Evolutionary conservation across 2,113 vertebrate genomes (phyloP).

Genomic region (Mungos mungo): DNA sequence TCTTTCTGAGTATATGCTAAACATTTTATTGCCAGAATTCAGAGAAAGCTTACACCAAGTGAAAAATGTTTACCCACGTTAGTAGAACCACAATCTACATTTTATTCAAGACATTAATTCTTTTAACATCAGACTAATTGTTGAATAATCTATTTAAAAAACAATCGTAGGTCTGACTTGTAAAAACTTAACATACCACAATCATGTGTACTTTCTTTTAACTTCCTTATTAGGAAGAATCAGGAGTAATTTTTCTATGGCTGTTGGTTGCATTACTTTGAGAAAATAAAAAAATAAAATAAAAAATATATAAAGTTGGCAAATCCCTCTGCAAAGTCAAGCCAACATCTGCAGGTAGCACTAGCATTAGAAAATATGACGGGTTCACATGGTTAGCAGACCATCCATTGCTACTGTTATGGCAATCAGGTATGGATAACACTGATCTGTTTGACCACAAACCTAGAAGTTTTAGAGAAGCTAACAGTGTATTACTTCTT

Average conservation of each 20-base stretch:
- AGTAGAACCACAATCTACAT: background rate
- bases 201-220: background rate
- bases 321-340: background rate
- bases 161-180: background rate
- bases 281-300: background rate
- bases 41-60: background rate
- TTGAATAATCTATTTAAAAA: constrained; percentile 10
- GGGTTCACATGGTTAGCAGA: background rate
- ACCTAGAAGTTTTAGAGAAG: background rate
- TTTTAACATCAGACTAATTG: background rate
- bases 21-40: background rate
- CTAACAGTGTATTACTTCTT: background rate
- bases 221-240: background rate
- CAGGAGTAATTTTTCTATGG: background rate
- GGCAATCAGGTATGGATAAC: background rate
- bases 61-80: background rate
- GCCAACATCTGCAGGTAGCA: background rate
- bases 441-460: background rate
- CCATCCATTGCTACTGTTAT: background rate
- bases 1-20: background rate
- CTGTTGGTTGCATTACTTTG: background rate
- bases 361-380: background rate
- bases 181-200: background rate
- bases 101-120: background rate
- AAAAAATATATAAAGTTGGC: background rate